Evolutionary conservation across 2,797 vertebrate genomes (phyloP).

Genomic region (Eospalax fontanierii): DNA sequence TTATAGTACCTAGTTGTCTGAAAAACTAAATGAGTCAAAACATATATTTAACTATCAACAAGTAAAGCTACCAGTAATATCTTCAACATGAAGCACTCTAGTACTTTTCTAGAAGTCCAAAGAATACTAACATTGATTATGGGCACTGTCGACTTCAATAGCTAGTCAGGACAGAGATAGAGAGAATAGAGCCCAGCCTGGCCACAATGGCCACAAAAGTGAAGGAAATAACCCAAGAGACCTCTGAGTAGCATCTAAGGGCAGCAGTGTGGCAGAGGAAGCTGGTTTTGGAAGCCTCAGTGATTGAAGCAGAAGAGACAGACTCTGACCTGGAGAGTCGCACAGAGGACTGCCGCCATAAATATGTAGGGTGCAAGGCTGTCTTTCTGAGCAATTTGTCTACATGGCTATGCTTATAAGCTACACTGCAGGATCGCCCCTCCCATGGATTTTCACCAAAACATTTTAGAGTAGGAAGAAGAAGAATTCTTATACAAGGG

Average conservation of each 20-base stretch:
- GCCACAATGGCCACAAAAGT: background rate
- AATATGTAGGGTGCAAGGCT: background rate
- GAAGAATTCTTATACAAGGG: background rate
- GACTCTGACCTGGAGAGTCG: background rate
- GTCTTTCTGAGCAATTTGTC: background rate
- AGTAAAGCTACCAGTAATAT: background rate
- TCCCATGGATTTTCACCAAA: background rate
- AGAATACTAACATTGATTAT: background rate
- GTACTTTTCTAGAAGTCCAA: background rate
- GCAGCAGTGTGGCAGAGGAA: background rate
- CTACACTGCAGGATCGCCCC: fast-evolving
- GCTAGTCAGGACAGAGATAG: background rate
- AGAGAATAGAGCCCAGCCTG: background rate
- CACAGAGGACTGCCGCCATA: background rate
- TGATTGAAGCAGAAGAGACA: background rate
- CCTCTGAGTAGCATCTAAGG: background rate
- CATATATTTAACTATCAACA: background rate
- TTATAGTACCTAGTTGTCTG: background rate
- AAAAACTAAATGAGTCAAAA: background rate
- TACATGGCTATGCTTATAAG: background rate
- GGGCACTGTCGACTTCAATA: background rate
- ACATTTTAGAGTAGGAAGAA: background rate
- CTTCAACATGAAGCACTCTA: background rate
- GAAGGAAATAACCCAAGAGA: background rate
- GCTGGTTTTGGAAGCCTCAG: background rate